These are phyloP conservation scores for Caenorhabditis inopinata DNA, from an alignment of 1,140 invertebrate species.

Conservation along the genomic window DNA sequence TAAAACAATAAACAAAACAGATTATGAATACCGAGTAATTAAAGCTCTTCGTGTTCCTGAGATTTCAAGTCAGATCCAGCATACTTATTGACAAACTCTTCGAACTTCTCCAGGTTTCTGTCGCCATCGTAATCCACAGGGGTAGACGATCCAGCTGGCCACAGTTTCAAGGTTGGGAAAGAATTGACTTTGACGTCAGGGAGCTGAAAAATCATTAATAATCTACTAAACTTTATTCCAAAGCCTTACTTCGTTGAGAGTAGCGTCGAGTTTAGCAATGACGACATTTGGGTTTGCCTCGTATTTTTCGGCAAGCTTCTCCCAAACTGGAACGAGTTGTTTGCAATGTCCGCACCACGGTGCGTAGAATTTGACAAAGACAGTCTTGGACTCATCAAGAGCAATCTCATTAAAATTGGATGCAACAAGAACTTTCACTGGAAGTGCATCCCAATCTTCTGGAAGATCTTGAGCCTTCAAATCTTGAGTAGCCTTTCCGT, in stretches of 20 bases:
- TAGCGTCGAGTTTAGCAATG: constrained; percentile 70
- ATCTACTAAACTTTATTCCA: not conserved
- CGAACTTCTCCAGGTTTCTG: constrained; percentile 21
- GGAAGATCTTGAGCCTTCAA: constrained; percentile 89
- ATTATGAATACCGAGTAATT: not conserved
- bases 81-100: constrained; percentile 16
- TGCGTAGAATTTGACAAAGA: constrained; percentile 70
- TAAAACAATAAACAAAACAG: constrained; percentile 18
- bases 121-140: constrained; percentile 8
- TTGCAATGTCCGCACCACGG: constrained; percentile 68
- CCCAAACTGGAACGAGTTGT: constrained; percentile 24
- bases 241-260: constrained; percentile 67
- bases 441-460: constrained; percentile 82
- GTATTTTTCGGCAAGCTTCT: constrained; percentile 57
- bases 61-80: not conserved
- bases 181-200: constrained; percentile 6
- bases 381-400: constrained; percentile 67
- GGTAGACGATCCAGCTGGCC: constrained; percentile 6
- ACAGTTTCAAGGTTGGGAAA: not conserved
- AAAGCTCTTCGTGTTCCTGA: constrained; percentile 30
- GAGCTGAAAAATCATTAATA: not conserved
- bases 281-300: constrained; percentile 66
- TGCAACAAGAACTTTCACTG: constrained; percentile 68
- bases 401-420: constrained; percentile 69
- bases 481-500: constrained; percentile 85